Base-by-base conservation (phyloP, 2,888 invertebrate species). In the Nemurella pictetii region DNA sequence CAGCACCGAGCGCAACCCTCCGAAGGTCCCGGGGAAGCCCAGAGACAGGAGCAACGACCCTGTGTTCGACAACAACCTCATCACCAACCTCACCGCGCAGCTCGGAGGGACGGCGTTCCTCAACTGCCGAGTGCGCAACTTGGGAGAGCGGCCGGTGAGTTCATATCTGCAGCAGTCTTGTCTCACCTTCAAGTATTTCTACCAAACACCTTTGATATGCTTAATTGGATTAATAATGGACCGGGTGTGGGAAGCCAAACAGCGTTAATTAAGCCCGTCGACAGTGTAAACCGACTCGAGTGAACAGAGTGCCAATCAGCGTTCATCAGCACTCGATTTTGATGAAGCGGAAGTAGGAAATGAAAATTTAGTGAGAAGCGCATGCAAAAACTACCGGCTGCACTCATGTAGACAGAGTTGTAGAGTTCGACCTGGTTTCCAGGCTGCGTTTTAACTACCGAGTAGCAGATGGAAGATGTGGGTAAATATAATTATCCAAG, bases 31-130 rank as follows among this genome's bases (percentile, higher is more conserved):
- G 27, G 81, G 72, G 20, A 82, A 82, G 4, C 75, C 81, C 0
- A 32, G 78, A 5, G 32, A n/a, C n/a, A 25, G n/a, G 12, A 82
- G 82, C 82, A 83, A 72, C 26, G 85, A 85, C 75, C 86, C 86
- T 4, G 86, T 86, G 28, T 86, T 86, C 88, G 94, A 95, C 90
- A 95, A 95, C 92, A 94, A 94, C 91, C 95, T 95, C 86, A 93
- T 94, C 87, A 94, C 94, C 87, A 95, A 95, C 90, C 93, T 95
- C 87, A 94, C 95, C 80, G 95, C 94, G 87, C 95, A 95, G 90
- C 92, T 95, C 86, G 96, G 96, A 83, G 94, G 94, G 84, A 94
- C 95, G 73, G 96, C 96, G 87, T 96, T 94, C 91, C 92, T 96
- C 88, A 95, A 95, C 90, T 96, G 96, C 90, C 94, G 95, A 89